Evolutionary conservation across 2,113 vertebrate genomes (phyloP).

Genomic region (Callopanchax toddi): DNA sequence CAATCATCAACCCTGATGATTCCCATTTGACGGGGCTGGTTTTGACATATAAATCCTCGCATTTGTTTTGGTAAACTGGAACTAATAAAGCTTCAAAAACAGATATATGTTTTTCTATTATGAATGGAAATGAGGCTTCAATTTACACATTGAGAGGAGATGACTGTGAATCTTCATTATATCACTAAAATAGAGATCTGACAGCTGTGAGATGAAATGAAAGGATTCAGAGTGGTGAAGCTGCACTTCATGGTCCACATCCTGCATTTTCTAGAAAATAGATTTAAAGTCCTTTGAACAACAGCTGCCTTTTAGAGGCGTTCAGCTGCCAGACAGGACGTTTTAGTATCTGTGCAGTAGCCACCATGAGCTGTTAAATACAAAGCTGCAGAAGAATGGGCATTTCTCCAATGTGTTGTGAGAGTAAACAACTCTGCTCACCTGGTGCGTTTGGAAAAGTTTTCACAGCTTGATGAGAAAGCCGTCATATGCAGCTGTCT

Average conservation of each 20-base stretch:
- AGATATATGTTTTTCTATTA: not conserved
- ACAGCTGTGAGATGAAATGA: constrained; percentile 4
- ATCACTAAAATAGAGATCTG: not conserved
- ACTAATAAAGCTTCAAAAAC: not conserved
- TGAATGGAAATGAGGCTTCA: not conserved
- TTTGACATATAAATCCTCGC: not conserved
- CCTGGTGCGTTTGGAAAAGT: not conserved
- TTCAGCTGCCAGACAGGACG: not conserved
- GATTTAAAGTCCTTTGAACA: constrained; percentile 2
- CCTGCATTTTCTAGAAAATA: constrained; percentile 1
- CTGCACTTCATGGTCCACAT: not conserved
- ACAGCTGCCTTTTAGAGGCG: constrained; percentile 6
- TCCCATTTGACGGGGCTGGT: not conserved
- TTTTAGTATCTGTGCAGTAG: constrained; percentile 1
- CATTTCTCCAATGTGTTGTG: not conserved
- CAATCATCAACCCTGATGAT: not conserved
- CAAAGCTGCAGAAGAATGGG: constrained; percentile 5
- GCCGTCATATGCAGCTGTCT: not conserved
- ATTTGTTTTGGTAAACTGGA: not conserved
- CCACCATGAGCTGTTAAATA: not conserved
- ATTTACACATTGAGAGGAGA: not conserved
- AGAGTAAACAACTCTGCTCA: constrained; percentile 16
- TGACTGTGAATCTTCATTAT: not conserved
- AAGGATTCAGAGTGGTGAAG: not conserved
- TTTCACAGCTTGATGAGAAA: not conserved